Conservation (phyloP, 2,797 vertebrate genomes). For the Acanthis flammea region DNA sequence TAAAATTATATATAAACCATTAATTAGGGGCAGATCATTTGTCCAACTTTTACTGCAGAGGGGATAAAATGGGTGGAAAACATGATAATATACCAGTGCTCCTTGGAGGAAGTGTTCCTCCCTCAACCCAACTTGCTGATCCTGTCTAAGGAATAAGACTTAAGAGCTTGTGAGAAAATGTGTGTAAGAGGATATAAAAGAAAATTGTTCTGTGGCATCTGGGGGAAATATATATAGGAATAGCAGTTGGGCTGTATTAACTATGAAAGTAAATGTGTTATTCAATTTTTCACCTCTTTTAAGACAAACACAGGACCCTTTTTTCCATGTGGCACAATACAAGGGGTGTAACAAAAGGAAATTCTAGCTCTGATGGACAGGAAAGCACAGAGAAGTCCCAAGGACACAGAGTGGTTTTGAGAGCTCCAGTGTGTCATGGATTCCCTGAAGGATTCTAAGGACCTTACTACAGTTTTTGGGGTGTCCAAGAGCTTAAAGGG, state of each 20-base stretch:
- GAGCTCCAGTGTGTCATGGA: background rate
- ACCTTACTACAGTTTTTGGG: slow-evolving; percentile 22
- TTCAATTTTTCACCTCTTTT: background rate
- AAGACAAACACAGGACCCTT: background rate
- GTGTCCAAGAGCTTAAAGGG: slow-evolving; percentile 28
- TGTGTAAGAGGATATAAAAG: slow-evolving; percentile 33
- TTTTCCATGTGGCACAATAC: background rate
- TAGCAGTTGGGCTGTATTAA: background rate
- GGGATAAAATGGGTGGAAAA: slow-evolving; percentile 54
- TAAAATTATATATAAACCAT: slow-evolving; percentile 51
- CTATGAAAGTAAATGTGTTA: background rate
- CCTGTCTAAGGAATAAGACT: slow-evolving; percentile 32
- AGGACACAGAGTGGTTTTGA: background rate
- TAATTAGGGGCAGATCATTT: slow-evolving; percentile 37
- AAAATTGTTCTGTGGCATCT: slow-evolving; percentile 34
- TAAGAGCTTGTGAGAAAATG: slow-evolving; percentile 36
- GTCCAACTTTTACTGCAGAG: slow-evolving; percentile 25
- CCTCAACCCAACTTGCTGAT: slow-evolving; percentile 24
- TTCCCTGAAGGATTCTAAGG: slow-evolving; percentile 1
- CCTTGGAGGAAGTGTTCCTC: slow-evolving; percentile 22
- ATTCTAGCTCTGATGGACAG: background rate
- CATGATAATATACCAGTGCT: slow-evolving; percentile 28
- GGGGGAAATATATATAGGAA: background rate
- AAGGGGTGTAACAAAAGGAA: background rate
- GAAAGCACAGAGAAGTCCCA: background rate